phyloP scores from a whole-genome alignment of 2,113 vertebrate genomes.

The Chelonoidis abingdonii region DNA sequence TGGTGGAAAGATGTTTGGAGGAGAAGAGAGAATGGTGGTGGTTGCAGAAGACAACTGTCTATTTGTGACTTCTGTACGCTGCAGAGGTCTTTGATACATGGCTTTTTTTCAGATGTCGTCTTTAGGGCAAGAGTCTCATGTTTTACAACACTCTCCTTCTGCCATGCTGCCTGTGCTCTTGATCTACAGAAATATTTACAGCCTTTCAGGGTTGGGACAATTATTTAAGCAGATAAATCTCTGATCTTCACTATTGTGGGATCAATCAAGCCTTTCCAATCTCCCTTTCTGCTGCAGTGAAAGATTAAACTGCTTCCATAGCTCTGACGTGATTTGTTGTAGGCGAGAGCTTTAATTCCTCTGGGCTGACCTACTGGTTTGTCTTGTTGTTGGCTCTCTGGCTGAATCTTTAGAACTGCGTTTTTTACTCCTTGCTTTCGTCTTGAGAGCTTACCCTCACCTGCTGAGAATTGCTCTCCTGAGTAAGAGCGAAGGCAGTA shows the following conservation, averaged over 20 bases:
- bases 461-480: too few species aligned
- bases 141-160: background rate
- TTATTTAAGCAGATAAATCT: background rate
- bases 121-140: background rate
- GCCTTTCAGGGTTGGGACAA: background rate
- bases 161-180: accelerated
- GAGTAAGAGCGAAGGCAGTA: background rate
- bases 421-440: background rate
- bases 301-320: background rate
- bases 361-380: background rate
- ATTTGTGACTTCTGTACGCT: background rate
- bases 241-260: background rate
- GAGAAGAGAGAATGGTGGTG: background rate
- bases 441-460: background rate
- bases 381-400: background rate
- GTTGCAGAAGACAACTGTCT: background rate
- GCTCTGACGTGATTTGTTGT: accelerated
- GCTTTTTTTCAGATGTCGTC: background rate
- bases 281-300: background rate
- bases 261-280: background rate
- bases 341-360: background rate
- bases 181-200: background rate
- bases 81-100: background rate
- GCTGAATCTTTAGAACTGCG: background rate
- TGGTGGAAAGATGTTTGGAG: background rate